A percentile compares a stretch with the other conserved stretches of the same genome.
Conservation (phyloP, 2,888 invertebrate genomes). For the Cyclophora albipunctata region DNA sequence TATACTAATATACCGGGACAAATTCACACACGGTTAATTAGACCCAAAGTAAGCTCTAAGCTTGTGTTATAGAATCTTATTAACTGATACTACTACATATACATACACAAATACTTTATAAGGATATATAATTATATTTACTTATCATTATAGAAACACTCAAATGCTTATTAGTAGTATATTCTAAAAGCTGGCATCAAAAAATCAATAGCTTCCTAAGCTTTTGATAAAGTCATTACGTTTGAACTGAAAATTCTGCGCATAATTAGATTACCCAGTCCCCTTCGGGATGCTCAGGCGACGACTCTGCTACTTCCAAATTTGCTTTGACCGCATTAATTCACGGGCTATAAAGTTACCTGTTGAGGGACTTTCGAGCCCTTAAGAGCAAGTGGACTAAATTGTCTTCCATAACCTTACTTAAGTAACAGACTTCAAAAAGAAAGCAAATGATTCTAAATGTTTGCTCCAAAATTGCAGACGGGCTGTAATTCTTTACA, state of each 20-base stretch:
- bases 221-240: not conserved
- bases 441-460: slow-evolving; percentile 12
- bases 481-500: not conserved
- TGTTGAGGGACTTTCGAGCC: slow-evolving; percentile 45
- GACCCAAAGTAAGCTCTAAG: no score
- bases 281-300: slow-evolving; percentile 34
- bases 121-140: no score
- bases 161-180: no score
- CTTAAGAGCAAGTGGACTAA: slow-evolving; percentile 52
- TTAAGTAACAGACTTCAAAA: slow-evolving; percentile 46
- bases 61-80: no score
- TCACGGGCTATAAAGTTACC: slow-evolving; percentile 56
- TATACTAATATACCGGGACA: no score
- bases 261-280: slow-evolving; percentile 37
- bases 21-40: no score
- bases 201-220: not conserved
- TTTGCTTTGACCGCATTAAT: slow-evolving; percentile 62
- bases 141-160: no score
- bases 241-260: slow-evolving; percentile 7
- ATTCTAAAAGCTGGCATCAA: not conserved
- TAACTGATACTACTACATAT: no score
- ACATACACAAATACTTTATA: no score
- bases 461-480: not conserved
- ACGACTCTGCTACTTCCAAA: slow-evolving; percentile 36
- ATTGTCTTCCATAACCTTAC: slow-evolving; percentile 47